These are phyloP conservation scores for Poecile atricapillus DNA, from an alignment of 2,113 vertebrate genomes.

Conservation along the genomic window DNA sequence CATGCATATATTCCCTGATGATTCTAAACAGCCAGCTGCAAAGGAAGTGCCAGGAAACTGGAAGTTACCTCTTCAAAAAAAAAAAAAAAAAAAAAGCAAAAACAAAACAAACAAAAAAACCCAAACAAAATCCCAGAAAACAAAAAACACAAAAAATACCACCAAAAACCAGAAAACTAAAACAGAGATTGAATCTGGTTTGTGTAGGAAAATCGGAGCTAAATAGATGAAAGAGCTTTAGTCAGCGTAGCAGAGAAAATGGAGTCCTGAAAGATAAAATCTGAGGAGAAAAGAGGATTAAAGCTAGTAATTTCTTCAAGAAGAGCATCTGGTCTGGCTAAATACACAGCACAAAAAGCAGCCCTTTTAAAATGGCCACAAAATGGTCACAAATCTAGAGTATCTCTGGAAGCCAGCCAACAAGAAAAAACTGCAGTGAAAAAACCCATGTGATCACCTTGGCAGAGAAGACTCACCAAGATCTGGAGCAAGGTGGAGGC, in stretches of 20 bases:
- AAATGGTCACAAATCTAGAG: not conserved
- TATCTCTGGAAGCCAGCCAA: not conserved
- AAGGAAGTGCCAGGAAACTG: not conserved
- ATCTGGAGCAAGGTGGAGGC: not conserved
- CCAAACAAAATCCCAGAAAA: not conserved
- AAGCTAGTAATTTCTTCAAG: conserved; percentile 6
- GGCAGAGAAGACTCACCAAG: not conserved
- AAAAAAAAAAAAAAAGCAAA: not conserved
- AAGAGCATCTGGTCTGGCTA: conserved; percentile 21
- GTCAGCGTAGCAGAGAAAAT: not conserved
- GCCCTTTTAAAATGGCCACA: not conserved
- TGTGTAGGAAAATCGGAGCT: not conserved
- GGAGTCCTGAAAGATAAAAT: conserved; percentile 2
- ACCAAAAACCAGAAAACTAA: too few species aligned
- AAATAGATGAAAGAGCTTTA: conserved; percentile 17
- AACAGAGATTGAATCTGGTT: not conserved
- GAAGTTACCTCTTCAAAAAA: not conserved
- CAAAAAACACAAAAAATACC: not conserved
- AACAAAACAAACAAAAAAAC: too few species aligned
- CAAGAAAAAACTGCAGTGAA: not conserved
- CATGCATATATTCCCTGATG: not conserved
- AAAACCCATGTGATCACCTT: rapidly evolving
- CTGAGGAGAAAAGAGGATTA: conserved; percentile 18
- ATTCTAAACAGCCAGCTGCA: not conserved
- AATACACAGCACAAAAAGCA: not conserved